Conservation (phyloP, 2,888 invertebrate genomes). For the Luperina nickerlii region DNA sequence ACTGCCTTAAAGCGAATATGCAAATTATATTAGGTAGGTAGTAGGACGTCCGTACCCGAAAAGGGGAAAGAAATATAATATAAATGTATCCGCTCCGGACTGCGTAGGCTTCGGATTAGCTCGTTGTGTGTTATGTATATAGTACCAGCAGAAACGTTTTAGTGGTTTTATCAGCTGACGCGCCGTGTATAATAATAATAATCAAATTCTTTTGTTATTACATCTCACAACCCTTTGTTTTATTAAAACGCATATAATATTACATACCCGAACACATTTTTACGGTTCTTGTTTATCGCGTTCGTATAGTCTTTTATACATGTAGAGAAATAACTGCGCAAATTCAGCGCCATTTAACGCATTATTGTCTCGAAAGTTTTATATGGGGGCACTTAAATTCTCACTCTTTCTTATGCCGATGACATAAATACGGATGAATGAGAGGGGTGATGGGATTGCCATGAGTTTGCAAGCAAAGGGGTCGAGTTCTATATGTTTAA, state of each 20-base stretch:
- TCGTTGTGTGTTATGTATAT: slow-evolving; percentile 68
- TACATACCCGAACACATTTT: slow-evolving; percentile 36
- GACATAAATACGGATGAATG: slow-evolving; percentile 64
- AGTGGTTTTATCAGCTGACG: slow-evolving; percentile 52
- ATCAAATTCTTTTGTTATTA: slow-evolving; percentile 58
- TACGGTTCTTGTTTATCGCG: slow-evolving; percentile 47
- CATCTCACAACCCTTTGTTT: slow-evolving; percentile 54
- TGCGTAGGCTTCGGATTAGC: slow-evolving; percentile 79
- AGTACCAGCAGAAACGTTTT: slow-evolving; percentile 54
- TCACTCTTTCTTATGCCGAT: slow-evolving; percentile 68
- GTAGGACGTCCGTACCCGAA: slow-evolving; percentile 88
- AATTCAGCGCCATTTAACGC: slow-evolving; percentile 64
- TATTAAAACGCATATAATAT: slow-evolving; percentile 37
- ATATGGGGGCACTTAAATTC: slow-evolving; percentile 61
- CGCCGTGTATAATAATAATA: slow-evolving; percentile 42
- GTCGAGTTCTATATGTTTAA: slow-evolving; percentile 76
- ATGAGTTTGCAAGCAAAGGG: slow-evolving; percentile 76
- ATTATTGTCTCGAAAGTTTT: slow-evolving; percentile 70
- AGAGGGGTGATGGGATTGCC: slow-evolving; percentile 69
- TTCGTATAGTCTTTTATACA: slow-evolving; percentile 43
- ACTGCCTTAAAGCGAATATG: slow-evolving; percentile 81
- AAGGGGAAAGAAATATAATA: slow-evolving; percentile 87
- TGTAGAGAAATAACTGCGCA: slow-evolving; percentile 66
- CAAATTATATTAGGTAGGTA: slow-evolving; percentile 80
- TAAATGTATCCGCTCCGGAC: slow-evolving; percentile 83